phyloP scores from a whole-genome alignment of 2,113 vertebrate genomes.

The Albula goreensis region DNA sequence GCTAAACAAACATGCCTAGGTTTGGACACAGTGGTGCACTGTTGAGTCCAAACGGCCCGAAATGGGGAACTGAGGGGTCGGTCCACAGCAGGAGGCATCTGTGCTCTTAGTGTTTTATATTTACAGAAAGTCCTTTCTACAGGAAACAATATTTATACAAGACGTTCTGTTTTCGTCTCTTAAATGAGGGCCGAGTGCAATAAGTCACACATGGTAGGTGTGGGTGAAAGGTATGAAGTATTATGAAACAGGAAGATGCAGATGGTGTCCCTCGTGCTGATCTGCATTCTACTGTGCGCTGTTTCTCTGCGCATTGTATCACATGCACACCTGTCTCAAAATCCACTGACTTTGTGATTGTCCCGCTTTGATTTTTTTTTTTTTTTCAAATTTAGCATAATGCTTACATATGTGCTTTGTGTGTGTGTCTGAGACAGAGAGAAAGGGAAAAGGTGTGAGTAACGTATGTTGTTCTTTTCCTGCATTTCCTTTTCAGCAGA shows the following conservation, averaged over 20 bases:
- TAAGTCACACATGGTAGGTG: not conserved
- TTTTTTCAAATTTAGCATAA: too few relatives aligned
- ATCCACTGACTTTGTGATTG: not conserved
- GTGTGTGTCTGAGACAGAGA: too few relatives aligned
- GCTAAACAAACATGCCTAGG: conserved; percentile 54
- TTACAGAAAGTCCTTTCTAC: conserved; percentile 41
- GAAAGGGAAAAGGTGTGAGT: too few relatives aligned
- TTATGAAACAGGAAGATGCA: not conserved
- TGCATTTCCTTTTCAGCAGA: too few relatives aligned
- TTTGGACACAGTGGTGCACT: conserved; percentile 63
- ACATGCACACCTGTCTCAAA: conserved; percentile 18
- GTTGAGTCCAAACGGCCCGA: conserved; percentile 39
- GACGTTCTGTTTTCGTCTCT: conserved; percentile 13
- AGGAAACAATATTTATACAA: conserved; percentile 56
- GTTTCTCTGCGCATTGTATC: not conserved
- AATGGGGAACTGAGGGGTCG: conserved; percentile 43
- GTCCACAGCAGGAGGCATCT: conserved; percentile 55
- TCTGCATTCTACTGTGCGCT: not conserved
- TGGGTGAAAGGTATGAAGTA: not conserved
- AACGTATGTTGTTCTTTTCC: too few relatives aligned
- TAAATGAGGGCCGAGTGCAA: not conserved
- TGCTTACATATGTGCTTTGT: too few relatives aligned
- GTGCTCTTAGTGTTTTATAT: conserved; percentile 53
- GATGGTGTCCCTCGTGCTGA: not conserved
- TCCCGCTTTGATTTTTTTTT: too few relatives aligned